phyloP scores from a whole-genome alignment of 2,113 vertebrate genomes.

The Poeciliopsis occidentalis region DNA sequence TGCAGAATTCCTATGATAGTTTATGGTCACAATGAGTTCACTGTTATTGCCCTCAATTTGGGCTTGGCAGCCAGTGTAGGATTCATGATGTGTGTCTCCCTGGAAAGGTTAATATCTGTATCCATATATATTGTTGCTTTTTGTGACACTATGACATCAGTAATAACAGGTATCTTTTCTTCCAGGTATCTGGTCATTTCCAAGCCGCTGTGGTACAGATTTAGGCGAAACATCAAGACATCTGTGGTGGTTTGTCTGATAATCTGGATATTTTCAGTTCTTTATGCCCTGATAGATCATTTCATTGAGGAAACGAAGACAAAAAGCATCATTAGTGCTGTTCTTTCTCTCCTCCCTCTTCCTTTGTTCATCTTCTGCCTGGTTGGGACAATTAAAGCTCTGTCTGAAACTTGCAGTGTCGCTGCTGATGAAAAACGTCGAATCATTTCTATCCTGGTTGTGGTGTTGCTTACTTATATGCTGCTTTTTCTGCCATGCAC shows the following conservation, averaged over 20 bases:
- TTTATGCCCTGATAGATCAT: too few relatives aligned
- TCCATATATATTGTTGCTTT: too few relatives aligned
- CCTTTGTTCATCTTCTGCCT: slow-evolving; percentile 23
- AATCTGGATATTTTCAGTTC: neutral
- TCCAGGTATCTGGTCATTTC: slow-evolving; percentile 9
- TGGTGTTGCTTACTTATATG: slow-evolving; percentile 5
- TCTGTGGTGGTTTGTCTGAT: neutral
- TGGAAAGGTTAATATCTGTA: slow-evolving; percentile 15
- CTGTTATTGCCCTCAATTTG: too few relatives aligned
- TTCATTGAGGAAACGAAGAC: too few relatives aligned
- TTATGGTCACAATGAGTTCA: rapidly evolving
- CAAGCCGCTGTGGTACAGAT: slow-evolving; percentile 13
- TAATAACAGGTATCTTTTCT: neutral
- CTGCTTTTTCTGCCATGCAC: slow-evolving; percentile 5
- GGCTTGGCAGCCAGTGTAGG: neutral
- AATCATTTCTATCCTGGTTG: slow-evolving; percentile 2
- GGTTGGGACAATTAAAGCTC: neutral
- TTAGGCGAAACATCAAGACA: neutral
- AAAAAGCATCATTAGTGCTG: too few relatives aligned
- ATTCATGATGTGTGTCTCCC: slow-evolving; percentile 10
- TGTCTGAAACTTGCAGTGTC: neutral
- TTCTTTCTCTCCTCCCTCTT: slow-evolving; percentile 5
- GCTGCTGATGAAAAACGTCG: slow-evolving; percentile 1
- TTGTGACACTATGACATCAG: neutral
- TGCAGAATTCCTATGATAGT: neutral